Base-by-base conservation (phyloP, 2,888 invertebrate genomes). In the Lithophane ornitopus region DNA sequence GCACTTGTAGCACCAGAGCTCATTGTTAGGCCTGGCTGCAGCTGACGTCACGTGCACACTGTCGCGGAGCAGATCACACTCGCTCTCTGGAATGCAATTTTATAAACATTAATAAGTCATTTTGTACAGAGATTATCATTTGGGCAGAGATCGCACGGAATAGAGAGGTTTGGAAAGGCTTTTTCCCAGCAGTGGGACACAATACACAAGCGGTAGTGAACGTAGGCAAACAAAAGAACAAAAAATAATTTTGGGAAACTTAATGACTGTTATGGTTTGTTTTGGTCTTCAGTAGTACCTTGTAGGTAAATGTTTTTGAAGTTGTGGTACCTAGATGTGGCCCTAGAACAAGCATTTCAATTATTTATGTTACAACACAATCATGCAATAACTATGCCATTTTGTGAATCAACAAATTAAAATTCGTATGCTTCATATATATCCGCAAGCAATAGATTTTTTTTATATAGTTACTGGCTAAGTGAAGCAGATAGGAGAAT, bases 1-100 rank as follows among this genome's bases (percentile, higher is more conserved):
- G 92, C 98, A 98, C 85, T 97, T 97, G 94, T 98, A 98, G 94
- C 98, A 98, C 97, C 98, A 98, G 72, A 98, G 96, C 92, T 98
- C 98, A 93, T 98, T 98, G 87, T 97, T 97, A 84, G 98, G 98
- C 90, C 98, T 97, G 46, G 97, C 97, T 41, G 98, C 98, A 58
- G 98, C 98, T 82, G 98, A 98, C 0, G 98, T 98, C 88, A 98
- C 97, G 94, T 98, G 98, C 74, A 97, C 97, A 85, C 97, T 97
- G 92, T 97, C 97, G 8, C 97, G 96, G 65, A 97, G 96, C 4
- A 96, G 91, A 89, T 96, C 95, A 78, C 94, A 90, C 49, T 90
- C 88, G 46, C 94, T 85, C 65, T 93, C 96, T 96, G 94, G 68
- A 95, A 94, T 19, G 19, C 4, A 80, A 65, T 34, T 39, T 12